Conservation (phyloP, 2,888 invertebrate species). For the Apamea anceps region DNA sequence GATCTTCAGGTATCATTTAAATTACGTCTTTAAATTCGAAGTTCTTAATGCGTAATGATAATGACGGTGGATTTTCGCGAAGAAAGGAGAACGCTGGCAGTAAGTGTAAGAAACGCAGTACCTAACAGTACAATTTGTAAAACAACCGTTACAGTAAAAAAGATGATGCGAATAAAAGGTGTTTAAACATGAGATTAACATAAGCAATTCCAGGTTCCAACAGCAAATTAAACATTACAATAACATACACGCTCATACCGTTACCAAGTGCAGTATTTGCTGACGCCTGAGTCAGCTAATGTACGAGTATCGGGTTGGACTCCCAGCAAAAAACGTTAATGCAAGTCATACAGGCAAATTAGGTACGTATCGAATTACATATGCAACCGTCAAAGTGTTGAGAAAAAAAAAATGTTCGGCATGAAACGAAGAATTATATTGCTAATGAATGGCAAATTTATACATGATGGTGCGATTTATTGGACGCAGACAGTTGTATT, state of each 20-base stretch:
- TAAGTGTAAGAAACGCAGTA: neutral
- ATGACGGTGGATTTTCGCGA: neutral
- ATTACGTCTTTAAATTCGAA: neutral
- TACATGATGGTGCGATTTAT: conserved; percentile 5
- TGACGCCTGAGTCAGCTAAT: conserved; percentile 79
- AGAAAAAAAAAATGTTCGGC: conserved; percentile 27
- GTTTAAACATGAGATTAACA: conserved; percentile 22
- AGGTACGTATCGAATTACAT: conserved; percentile 66
- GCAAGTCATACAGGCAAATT: conserved; percentile 80
- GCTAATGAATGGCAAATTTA: conserved; percentile 24
- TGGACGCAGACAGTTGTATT: neutral
- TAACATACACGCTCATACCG: conserved; percentile 40
- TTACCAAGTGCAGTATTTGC: conserved; percentile 63
- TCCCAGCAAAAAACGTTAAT: conserved; percentile 72
- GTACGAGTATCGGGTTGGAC: conserved; percentile 71
- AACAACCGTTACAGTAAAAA: neutral
- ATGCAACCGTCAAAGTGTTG: conserved; percentile 43
- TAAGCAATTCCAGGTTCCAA: conserved; percentile 24
- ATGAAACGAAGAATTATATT: conserved; percentile 16
- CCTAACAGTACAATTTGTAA: conserved; percentile 14
- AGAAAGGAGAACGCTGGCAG: neutral
- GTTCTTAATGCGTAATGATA: neutral
- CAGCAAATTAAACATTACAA: conserved; percentile 37
- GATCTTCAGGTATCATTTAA: neutral
- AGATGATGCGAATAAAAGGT: conserved; percentile 9